Conservation (phyloP, 2,113 vertebrate species). For the Sebastes fasciatus region DNA sequence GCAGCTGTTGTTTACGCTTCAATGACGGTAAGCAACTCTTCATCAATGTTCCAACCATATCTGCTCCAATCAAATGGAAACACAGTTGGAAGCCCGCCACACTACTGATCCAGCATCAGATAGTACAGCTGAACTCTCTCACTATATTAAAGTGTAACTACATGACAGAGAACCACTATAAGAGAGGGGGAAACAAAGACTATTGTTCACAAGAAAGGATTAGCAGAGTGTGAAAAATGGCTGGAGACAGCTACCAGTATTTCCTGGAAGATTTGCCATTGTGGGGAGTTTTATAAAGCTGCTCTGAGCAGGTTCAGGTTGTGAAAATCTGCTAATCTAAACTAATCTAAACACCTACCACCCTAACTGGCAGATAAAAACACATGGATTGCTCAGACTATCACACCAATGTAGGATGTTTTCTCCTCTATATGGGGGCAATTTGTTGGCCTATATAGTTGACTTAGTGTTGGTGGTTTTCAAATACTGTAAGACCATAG, state of each 20-base stretch:
- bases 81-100: background rate
- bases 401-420: background rate
- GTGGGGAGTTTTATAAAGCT: conserved; percentile 47
- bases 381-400: background rate
- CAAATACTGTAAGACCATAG: conserved; percentile 21
- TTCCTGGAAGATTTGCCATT: conserved; percentile 57
- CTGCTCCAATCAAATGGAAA: background rate
- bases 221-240: conserved; percentile 22
- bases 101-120: background rate
- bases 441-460: background rate
- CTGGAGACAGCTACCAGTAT: conserved; percentile 28
- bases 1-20: conserved; percentile 2
- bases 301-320: conserved; percentile 13
- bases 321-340: conserved; percentile 60
- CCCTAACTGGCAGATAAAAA: conserved; percentile 42
- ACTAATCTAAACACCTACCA: conserved; percentile 49
- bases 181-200: conserved; percentile 28
- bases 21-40: background rate
- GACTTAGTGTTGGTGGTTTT: background rate
- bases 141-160: background rate
- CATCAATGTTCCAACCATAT: background rate
- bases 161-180: background rate
- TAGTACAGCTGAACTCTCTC: background rate
- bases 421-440: background rate
- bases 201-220: conserved; percentile 35